Evolutionary conservation across 2,888 invertebrate species (phyloP), one percentile per base, ranked within the genome.

Genomic region (Aradus depressus): DNA sequence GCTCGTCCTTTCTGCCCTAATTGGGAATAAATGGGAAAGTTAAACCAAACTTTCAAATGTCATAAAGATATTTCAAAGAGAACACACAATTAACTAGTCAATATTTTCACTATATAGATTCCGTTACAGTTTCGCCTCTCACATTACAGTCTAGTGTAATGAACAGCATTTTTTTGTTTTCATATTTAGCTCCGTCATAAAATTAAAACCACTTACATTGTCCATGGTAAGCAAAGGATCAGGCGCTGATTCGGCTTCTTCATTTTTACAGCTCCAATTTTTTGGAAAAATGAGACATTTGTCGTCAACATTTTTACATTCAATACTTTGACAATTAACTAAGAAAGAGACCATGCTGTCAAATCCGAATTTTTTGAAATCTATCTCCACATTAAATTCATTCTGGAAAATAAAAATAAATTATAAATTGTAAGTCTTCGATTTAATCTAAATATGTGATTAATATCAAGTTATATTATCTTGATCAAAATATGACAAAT

Each of bases 351-450:
- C 35, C 18, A 44, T 10, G 25, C 31, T 34, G 22, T 44, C 44
- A 44, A 44, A 44, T 8, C 44, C 44, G 23, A 44, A 25, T 35
- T 44, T 44, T 14, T 32, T 44, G 2, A 44, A n/a, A 22, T 44
- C 34, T 5, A 44, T 23, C 1, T 28, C 31, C 14, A 34, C 35
- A 18, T 44, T 44, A 21, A 44, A 44, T 35, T 35, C 23, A 32
- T 32, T 21, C 44, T 44, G 44, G 25, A 44, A 44, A 28, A 42
- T 16, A 23, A 21, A 14, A 6, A 18, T 34, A 34, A 34, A 14
- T 18, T 6, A 10, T 28, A 28, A 10, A 28, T 10, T 28, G 28
- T 10, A n/a, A n/a, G n/a, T n/a, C n/a, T n/a, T n/a, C n/a, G n/a
- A n/a, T n/a, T n/a, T n/a, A n/a, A n/a, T n/a, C n/a, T n/a, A n/a